These are phyloP conservation scores for Tenthredo notha DNA, from an alignment of 2,888 invertebrate species.

Conservation along the genomic window DNA sequence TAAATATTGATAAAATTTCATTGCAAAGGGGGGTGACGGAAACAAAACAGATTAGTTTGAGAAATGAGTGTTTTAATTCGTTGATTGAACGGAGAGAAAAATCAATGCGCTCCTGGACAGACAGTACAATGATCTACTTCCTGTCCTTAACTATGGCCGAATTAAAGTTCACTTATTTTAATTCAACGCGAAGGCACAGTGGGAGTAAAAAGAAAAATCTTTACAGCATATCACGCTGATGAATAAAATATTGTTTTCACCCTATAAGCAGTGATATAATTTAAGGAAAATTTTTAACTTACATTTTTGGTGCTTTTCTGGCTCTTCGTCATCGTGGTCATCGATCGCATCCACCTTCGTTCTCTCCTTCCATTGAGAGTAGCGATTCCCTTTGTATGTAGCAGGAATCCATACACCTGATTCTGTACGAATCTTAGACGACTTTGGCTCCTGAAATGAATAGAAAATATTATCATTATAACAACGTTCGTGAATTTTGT, in stretches of 20 bases:
- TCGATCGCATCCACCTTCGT: conserved; percentile 81
- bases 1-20: neutral
- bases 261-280: neutral
- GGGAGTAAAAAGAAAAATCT: conserved; percentile 63
- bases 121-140: conserved; percentile 70
- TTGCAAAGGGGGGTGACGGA: neutral
- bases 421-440: conserved; percentile 95
- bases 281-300: conserved; percentile 53
- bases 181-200: conserved; percentile 62
- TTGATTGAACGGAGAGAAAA: conserved; percentile 57
- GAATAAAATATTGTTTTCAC: neutral
- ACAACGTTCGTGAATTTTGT: conserved; percentile 12
- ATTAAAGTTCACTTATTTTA: conserved; percentile 67
- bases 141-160: conserved; percentile 64
- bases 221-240: neutral
- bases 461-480: conserved; percentile 42
- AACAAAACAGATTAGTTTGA: conserved; percentile 13
- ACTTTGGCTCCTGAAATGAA: conserved; percentile 79
- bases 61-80: conserved; percentile 22
- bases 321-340: conserved; percentile 78
- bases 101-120: conserved; percentile 64
- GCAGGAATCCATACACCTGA: conserved; percentile 97
- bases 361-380: conserved; percentile 92
- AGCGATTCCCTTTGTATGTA: conserved; percentile 94
- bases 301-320: conserved; percentile 67